Evolutionary conservation across 2,888 invertebrate genomes (phyloP).

Genomic region (Rhagium mordax): DNA sequence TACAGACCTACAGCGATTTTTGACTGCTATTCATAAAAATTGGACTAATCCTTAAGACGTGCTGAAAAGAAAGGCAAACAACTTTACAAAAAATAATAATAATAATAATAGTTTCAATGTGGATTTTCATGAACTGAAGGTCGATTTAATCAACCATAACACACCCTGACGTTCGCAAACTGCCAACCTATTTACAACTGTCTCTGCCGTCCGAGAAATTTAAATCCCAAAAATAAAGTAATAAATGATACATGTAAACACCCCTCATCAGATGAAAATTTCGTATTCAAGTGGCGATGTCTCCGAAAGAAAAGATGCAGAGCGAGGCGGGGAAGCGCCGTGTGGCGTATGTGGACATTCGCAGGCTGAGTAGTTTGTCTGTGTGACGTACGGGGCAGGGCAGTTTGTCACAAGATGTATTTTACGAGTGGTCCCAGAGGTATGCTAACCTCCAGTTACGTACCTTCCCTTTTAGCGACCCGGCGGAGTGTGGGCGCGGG

Average conservation of each 20-base stretch:
- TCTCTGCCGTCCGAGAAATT: neutral
- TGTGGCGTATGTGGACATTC: conserved; percentile 46
- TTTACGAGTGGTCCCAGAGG: conserved; percentile 70
- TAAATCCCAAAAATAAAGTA: neutral
- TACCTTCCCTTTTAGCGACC: conserved; percentile 69
- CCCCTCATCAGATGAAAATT: conserved; percentile 30
- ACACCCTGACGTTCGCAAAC: too few species aligned
- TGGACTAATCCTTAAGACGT: too few species aligned
- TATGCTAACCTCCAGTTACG: conserved; percentile 70
- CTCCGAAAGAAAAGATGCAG: conserved; percentile 39
- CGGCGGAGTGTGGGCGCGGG: conserved; percentile 41
- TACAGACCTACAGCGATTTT: too few species aligned
- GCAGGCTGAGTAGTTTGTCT: conserved; percentile 34
- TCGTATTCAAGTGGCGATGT: conserved; percentile 42
- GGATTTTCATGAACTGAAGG: too few species aligned
- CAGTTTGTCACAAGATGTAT: conserved; percentile 69
- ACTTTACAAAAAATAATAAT: too few species aligned
- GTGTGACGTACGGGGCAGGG: conserved; percentile 43
- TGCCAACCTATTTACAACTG: too few species aligned
- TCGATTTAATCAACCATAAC: too few species aligned
- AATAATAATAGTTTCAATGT: too few species aligned
- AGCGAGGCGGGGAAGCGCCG: conserved; percentile 36
- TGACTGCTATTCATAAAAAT: too few species aligned
- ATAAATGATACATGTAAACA: conserved; percentile 16
- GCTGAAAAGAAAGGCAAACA: too few species aligned